Evolutionary conservation across 2,113 vertebrate species (phyloP), one percentile per base, ranked within the genome.

Genomic region (Aphyosemion australe): DNA sequence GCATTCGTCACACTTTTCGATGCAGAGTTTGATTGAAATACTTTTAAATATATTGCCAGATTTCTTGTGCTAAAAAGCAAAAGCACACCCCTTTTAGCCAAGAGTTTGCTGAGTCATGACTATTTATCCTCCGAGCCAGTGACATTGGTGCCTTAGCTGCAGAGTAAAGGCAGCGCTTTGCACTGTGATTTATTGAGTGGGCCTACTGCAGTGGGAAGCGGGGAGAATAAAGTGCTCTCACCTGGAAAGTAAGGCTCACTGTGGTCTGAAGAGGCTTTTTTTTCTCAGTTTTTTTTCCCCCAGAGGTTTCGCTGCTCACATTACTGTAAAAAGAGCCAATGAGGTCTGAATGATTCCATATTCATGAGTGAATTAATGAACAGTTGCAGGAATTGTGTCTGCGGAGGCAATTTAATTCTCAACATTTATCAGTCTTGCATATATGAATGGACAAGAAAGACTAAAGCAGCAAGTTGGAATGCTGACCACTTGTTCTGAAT

Each of bases 351-450:
- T 64, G 74, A 86, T 86, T 87, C 83, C 87, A 84, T 90, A 85
- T 88, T 90, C 78, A 84, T 74, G 78, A 89, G 80, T 39, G 74
- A 72, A 80, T 88, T 90, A 91, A 88, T 91, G 86, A 88, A 83
- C 65, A 73, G 80, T 80, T 65, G 55, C 61, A 69, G 66, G 59
- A 76, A 81, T 69, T 64, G 43, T 78, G 79, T 83, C 84, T 82
- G 80, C 77, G 32, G 59, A 69, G 69, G 79, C 54, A 89, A 90
- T 90, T 90, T 88, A 85, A 88, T 89, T 88, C 84, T 77, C 65
- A 75, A 83, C 86, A 84, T 89, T 89, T 86, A 86, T 88, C 84
- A 87, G 80, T 26, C 64, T 67, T 75, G 86, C 88, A 89, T 87
- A 87, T 88, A 85, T 91, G 84, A 91, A 92, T 80, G 79, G 78